These are phyloP conservation scores for Julus scanicus DNA, from an alignment of 2,888 invertebrate genomes.

Conservation along the genomic window DNA sequence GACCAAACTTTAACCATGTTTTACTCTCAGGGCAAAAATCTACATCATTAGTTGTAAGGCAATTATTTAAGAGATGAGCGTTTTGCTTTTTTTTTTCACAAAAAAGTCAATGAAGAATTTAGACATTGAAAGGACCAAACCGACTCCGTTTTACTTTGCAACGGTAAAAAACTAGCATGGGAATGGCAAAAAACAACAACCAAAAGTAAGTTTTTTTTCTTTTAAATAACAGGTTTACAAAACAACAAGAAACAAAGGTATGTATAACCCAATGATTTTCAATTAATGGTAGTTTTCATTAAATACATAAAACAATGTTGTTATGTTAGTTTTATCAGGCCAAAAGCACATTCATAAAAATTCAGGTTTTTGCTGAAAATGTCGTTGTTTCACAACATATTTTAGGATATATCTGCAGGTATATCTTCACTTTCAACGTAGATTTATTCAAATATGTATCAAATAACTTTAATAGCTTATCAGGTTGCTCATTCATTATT, in stretches of 20 bases:
- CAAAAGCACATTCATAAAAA: not conserved
- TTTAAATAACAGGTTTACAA: slow-evolving; percentile 19
- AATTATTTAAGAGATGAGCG: slow-evolving; percentile 28
- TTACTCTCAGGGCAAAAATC: slow-evolving; percentile 6
- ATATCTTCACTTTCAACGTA: not conserved
- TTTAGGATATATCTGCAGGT: not conserved
- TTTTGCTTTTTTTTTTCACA: slow-evolving; percentile 7
- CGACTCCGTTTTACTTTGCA: not conserved
- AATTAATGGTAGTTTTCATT: not conserved
- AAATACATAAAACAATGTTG: not conserved
- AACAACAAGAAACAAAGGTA: not conserved
- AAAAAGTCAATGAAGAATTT: slow-evolving; percentile 25
- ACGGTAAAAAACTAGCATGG: not conserved
- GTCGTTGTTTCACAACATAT: not conserved
- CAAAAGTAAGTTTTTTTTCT: not conserved
- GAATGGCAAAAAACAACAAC: not conserved
- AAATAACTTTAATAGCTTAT: no score
- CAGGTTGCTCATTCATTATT: no score
- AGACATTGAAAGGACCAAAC: not conserved
- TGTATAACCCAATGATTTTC: not conserved
- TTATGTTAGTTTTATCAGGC: not conserved
- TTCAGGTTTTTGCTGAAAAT: not conserved
- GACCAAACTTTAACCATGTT: not conserved
- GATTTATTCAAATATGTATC: not conserved
- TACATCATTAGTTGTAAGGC: slow-evolving; percentile 20